phyloP scores from a whole-genome alignment of 1,140 invertebrate species.

The Tenebrio molitor region DNA sequence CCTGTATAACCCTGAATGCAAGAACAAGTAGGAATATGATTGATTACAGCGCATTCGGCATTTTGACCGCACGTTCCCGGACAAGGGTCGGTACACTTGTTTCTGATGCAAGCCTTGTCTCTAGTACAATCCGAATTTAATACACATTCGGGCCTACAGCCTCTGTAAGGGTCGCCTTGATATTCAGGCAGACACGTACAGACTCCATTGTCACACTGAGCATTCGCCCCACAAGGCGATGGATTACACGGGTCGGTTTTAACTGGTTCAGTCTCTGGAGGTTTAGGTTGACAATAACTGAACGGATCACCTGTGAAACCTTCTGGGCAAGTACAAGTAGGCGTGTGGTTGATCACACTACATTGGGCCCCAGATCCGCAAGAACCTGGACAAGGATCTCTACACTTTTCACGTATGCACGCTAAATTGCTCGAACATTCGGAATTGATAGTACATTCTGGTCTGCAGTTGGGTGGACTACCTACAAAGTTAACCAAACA shows the following conservation, averaged over 20 bases:
- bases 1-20: slow-evolving; percentile 75
- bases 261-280: slow-evolving; percentile 55
- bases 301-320: slow-evolving; percentile 76
- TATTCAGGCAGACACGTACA: slow-evolving; percentile 78
- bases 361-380: slow-evolving; percentile 80
- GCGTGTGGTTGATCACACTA: slow-evolving; percentile 78
- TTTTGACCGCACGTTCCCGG: slow-evolving; percentile 76
- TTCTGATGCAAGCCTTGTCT: slow-evolving; percentile 76
- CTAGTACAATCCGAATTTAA: slow-evolving; percentile 77
- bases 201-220: slow-evolving; percentile 72
- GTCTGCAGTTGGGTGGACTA: slow-evolving; percentile 77
- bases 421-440: slow-evolving; percentile 76
- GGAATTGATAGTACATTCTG: slow-evolving; percentile 76
- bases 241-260: slow-evolving; percentile 73
- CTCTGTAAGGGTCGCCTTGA: slow-evolving; percentile 78
- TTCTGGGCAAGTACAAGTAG: slow-evolving; percentile 77
- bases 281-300: slow-evolving; percentile 61
- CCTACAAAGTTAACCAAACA: slow-evolving; percentile 73
- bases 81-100: slow-evolving; percentile 81
- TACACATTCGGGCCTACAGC: slow-evolving; percentile 79
- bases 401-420: slow-evolving; percentile 73
- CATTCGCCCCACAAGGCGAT: slow-evolving; percentile 78
- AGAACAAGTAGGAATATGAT: slow-evolving; percentile 79
- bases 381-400: slow-evolving; percentile 79
- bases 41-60: slow-evolving; percentile 78